These are phyloP conservation scores for Pandemis corylana DNA, from an alignment of 2,888 invertebrate genomes.

Conservation along the genomic window DNA sequence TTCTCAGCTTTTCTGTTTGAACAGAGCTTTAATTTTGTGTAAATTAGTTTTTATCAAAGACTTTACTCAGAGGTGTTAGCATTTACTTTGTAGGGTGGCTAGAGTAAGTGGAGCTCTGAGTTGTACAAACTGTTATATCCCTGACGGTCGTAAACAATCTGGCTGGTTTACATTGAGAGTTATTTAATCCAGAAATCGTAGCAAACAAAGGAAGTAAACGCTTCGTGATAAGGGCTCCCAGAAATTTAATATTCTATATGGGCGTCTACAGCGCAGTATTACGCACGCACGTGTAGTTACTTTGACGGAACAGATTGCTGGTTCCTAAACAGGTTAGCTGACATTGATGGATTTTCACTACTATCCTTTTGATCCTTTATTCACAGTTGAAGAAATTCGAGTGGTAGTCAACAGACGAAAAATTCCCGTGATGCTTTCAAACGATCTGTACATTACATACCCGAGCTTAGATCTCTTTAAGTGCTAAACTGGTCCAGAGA, in stretches of 20 bases:
- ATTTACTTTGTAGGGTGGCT: conserved; percentile 24
- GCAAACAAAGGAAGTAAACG: conserved; percentile 26
- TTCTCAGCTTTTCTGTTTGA: conserved; percentile 49
- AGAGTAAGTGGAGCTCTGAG: conserved; percentile 5
- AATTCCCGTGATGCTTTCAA: neutral
- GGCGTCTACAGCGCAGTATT: conserved; percentile 3
- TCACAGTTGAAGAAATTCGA: conserved; percentile 4
- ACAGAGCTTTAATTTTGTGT: conserved; percentile 50
- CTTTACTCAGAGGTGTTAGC: conserved; percentile 36
- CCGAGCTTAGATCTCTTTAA: neutral
- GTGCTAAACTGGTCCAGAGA: neutral
- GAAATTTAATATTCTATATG: conserved; percentile 32
- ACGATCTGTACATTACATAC: neutral
- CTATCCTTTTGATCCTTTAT: neutral
- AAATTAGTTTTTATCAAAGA: conserved; percentile 46
- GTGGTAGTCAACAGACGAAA: neutral
- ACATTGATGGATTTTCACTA: conserved; percentile 2
- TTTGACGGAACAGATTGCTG: conserved; percentile 25
- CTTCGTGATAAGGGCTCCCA: conserved; percentile 19
- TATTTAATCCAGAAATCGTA: conserved; percentile 31
- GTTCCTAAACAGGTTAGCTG: conserved; percentile 12
- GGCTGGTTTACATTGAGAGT: conserved; percentile 15
- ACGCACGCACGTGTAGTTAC: conserved; percentile 14
- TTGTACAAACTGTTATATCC: neutral
- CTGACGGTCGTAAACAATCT: neutral